Percentiles rank a stretch among this genome's conserved stretches.
Evolutionary conservation across 2,888 invertebrate species (phyloP).

Genomic region (Cosmia pyralina): DNA sequence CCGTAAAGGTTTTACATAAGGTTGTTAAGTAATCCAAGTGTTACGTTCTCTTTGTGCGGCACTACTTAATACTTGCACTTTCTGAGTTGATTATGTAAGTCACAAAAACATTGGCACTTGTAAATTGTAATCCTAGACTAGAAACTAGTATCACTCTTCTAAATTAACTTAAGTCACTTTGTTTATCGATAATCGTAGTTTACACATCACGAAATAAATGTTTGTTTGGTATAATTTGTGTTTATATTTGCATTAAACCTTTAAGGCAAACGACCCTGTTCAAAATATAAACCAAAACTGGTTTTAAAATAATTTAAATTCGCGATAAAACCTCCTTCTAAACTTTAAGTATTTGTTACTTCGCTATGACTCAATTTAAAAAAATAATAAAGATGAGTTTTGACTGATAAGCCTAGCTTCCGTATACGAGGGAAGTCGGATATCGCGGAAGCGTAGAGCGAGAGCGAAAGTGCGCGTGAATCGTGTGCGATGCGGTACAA

Average conservation of each 20-base stretch:
- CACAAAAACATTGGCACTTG: conserved; percentile 23
- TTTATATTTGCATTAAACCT: neutral
- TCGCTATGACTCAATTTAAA: neutral
- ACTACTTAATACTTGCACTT: conserved; percentile 25
- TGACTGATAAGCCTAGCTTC: conserved; percentile 48
- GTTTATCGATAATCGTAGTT: neutral
- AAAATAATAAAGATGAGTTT: conserved; percentile 21
- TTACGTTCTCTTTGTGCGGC: conserved; percentile 5
- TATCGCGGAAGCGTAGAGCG: conserved; percentile 75
- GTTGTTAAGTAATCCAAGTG: conserved; percentile 15
- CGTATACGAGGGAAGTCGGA: conserved; percentile 59
- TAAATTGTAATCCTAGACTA: conserved; percentile 1
- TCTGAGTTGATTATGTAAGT: conserved; percentile 21
- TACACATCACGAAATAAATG: conserved; percentile 1
- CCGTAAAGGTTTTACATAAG: conserved; percentile 29
- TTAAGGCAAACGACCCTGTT: neutral
- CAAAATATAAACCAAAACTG: conserved; percentile 12
- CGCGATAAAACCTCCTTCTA: neutral
- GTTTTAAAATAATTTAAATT: conserved; percentile 5
- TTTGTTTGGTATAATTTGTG: conserved; percentile 10
- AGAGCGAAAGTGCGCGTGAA: conserved; percentile 87
- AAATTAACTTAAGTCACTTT: conserved; percentile 9
- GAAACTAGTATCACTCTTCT: conserved; percentile 18
- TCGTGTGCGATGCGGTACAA: conserved; percentile 81
- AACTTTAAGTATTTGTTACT: neutral